phyloP scores from a whole-genome alignment of 2,888 invertebrate genomes.

The Salticus scenicus region DNA sequence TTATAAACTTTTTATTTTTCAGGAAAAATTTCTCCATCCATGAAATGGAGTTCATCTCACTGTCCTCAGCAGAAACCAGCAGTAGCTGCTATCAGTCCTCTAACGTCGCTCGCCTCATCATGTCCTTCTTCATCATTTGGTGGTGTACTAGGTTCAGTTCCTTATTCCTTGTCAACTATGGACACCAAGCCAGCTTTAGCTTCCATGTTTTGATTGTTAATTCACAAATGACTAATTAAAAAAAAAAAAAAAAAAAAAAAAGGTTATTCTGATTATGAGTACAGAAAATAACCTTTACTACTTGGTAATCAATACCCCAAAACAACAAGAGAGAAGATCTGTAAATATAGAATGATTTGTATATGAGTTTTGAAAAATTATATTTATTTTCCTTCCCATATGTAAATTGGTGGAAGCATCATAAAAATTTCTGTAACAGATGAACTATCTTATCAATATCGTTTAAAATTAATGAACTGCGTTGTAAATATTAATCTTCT shows the following conservation, averaged over 20 bases:
- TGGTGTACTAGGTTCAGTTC: conserved; percentile 66
- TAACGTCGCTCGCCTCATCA: conserved; percentile 62
- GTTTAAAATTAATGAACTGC: too few species aligned
- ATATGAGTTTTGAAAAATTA: too few species aligned
- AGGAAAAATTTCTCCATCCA: conserved; percentile 66
- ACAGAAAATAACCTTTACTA: neutral
- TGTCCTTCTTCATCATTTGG: conserved; percentile 66
- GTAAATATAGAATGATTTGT: too few species aligned
- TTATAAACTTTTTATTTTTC: neutral
- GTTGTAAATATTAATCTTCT: too few species aligned
- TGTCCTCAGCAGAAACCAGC: conserved; percentile 67
- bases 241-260: too few species aligned
- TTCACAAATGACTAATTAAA: neutral
- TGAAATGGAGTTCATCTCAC: conserved; percentile 61
- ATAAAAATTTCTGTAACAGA: too few species aligned
- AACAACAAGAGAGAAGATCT: too few species aligned
- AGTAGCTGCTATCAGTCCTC: conserved; percentile 65
- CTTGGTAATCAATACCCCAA: neutral
- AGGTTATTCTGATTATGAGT: neutral
- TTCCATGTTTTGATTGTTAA: conserved; percentile 59
- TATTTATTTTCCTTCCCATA: too few species aligned
- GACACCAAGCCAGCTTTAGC: conserved; percentile 66
- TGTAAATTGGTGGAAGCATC: too few species aligned
- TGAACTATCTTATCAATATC: too few species aligned
- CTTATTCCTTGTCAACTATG: conserved; percentile 61